Evolutionary conservation across 2,797 vertebrate genomes (phyloP).

Genomic region (Scomberomorus guttatus): DNA sequence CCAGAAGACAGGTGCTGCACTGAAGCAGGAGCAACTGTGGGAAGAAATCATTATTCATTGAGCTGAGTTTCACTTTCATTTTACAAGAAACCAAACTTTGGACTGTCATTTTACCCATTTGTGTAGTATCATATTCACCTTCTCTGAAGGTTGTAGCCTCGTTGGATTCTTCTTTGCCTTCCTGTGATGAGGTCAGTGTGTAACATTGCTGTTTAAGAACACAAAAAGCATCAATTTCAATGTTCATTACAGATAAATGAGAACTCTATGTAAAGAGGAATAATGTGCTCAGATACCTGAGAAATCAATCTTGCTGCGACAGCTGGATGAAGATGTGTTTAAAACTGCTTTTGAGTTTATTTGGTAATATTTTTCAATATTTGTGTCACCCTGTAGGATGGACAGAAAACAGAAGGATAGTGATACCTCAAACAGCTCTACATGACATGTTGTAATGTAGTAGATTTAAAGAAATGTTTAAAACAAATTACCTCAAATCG

Average conservation of each 20-base stretch:
- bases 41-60: neutral
- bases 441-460: neutral
- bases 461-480: neutral
- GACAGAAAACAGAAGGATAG: rapidly evolving
- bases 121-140: slow-evolving; percentile 34
- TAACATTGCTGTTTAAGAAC: slow-evolving; percentile 83
- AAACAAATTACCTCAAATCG: slow-evolving; percentile 87
- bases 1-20: slow-evolving; percentile 85
- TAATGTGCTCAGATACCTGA: slow-evolving; percentile 78
- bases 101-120: too few relatives aligned
- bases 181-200: slow-evolving; percentile 84
- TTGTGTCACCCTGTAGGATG: slow-evolving; percentile 74
- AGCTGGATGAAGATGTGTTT: slow-evolving; percentile 73
- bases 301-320: slow-evolving; percentile 85
- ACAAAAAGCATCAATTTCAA: neutral
- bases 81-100: slow-evolving; percentile 21
- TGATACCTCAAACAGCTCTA: neutral
- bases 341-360: slow-evolving; percentile 79
- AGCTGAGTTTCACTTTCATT: slow-evolving; percentile 72
- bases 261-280: neutral
- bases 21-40: slow-evolving; percentile 62
- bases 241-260: neutral
- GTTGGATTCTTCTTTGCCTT: slow-evolving; percentile 81
- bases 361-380: slow-evolving; percentile 86
- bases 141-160: slow-evolving; percentile 29